Base-by-base conservation (phyloP, 2,888 invertebrate genomes). In the Electrophaes corylata region DNA sequence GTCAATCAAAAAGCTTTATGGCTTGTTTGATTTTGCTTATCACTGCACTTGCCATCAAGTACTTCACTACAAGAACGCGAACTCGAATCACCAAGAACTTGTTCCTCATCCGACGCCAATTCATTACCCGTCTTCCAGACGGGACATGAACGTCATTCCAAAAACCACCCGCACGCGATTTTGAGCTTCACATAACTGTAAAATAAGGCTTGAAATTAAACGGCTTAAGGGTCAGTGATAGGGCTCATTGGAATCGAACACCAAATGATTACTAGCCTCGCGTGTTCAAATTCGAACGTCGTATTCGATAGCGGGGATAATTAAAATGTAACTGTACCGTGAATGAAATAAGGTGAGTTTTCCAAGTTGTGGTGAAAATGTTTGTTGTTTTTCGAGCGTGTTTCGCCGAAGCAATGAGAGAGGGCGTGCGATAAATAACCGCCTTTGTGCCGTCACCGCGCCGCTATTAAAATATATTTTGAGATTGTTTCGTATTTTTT, bases 371-470 rank as follows among this genome's bases (percentile, higher is more conserved):
- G 6, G 12, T 20, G 53, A 51, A 67, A 72, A 65, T 81, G 80
- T 86, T 79, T 74, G 87, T 84, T 86, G 84, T 88, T 88, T 82
- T 83, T 73, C 75, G 77, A 80, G 71, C 76, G 75, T 69, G 79
- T 73, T 76, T 73, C 78, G 79, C 75, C 75, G 82, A 87, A 85
- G 91, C 91, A 90, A 90, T 89, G 90, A 88, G 89, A 91, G 91
- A 91, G 91, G 91, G 91, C 91, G 91, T 88, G 83, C 88, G 88
- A 91, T 91, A 90, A 91, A 91, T 90, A 88, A 91, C 88, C 88
- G 87, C 89, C 90, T 91, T 91, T 89, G 89, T 84, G 86, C 86
- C 86, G 86, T 89, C 90, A 88, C 88, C 89, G 89, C 83, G 78
- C 78, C 79, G 84, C 87, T 88, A 88, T 90, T 91, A 88, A 89